phyloP scores from a whole-genome alignment of 2,888 invertebrate genomes.

The Argyresthia albistria region DNA sequence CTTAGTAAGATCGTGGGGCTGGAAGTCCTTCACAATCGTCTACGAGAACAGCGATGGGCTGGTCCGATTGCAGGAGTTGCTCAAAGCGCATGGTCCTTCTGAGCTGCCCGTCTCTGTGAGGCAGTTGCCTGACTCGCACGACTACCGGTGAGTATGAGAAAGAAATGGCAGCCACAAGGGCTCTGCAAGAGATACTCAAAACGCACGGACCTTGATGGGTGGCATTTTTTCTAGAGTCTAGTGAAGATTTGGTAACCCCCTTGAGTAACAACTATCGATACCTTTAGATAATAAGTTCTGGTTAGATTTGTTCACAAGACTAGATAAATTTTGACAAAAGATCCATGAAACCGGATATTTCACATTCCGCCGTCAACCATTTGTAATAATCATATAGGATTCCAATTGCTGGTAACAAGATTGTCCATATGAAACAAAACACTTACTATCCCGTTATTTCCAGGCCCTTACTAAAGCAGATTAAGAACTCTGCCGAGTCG shows the following conservation, averaged over 20 bases:
- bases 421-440: too few species aligned
- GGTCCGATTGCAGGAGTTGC: slow-evolving; percentile 87
- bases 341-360: too few species aligned
- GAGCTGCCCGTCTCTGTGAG: slow-evolving; percentile 88
- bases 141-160: slow-evolving; percentile 78
- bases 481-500: slow-evolving; percentile 92
- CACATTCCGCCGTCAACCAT: too few species aligned
- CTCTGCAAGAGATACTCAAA: slow-evolving; percentile 90
- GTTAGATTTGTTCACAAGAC: too few species aligned
- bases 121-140: slow-evolving; percentile 86
- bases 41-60: slow-evolving; percentile 96
- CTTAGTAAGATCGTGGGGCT: slow-evolving; percentile 90
- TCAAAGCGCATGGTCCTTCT: slow-evolving; percentile 90
- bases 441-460: slow-evolving; percentile 11
- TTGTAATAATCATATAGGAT: too few species aligned
- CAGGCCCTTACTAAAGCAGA: slow-evolving; percentile 91
- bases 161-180: too few species aligned
- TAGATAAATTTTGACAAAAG: too few species aligned
- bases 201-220: slow-evolving; percentile 89
- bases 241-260: too few species aligned
- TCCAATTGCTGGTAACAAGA: too few species aligned
- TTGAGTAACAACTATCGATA: too few species aligned
- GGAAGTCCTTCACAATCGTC: slow-evolving; percentile 97
- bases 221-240: too few species aligned
- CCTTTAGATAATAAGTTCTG: too few species aligned